A percentile compares a stretch with the other conserved stretches of the same genome.
Conservation (phyloP, 2,888 invertebrate species). For the Uropetala carovei region DNA sequence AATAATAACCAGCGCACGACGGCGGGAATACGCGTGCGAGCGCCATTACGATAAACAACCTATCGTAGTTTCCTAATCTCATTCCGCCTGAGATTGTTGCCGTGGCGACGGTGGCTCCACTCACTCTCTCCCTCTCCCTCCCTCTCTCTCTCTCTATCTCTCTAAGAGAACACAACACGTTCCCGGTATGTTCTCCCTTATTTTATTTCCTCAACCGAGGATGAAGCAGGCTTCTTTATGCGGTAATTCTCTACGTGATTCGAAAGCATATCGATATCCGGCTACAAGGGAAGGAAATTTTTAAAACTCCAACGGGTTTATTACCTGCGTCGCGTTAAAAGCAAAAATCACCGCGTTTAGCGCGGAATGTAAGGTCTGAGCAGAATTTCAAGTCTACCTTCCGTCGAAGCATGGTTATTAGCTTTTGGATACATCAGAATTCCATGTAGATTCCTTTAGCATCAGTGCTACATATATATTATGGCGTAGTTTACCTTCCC, state of each 20-base stretch:
- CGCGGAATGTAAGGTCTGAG: too few species aligned
- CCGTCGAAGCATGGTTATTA: too few species aligned
- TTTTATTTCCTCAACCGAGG: background rate
- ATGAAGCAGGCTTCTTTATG: background rate
- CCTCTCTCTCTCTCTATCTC: too few species aligned
- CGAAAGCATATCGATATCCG: conserved; percentile 2
- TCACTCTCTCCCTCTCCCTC: too few species aligned
- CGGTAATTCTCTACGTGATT: background rate
- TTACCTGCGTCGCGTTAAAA: too few species aligned
- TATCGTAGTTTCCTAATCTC: background rate
- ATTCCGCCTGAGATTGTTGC: background rate
- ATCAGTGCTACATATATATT: too few species aligned
- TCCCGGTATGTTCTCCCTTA: background rate
- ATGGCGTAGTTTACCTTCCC: too few species aligned
- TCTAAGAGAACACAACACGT: background rate
- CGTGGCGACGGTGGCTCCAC: background rate
- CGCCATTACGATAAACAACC: background rate
- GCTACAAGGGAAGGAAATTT: background rate
- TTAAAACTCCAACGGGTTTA: background rate
- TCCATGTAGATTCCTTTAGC: too few species aligned
- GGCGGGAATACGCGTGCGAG: background rate
- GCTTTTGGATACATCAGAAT: too few species aligned
- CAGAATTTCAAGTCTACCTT: too few species aligned
- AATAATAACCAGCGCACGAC: background rate
- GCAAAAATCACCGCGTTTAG: too few species aligned